These are phyloP conservation scores for Mamestra brassicae DNA, from an alignment of 2,888 invertebrate species.

Conservation along the genomic window DNA sequence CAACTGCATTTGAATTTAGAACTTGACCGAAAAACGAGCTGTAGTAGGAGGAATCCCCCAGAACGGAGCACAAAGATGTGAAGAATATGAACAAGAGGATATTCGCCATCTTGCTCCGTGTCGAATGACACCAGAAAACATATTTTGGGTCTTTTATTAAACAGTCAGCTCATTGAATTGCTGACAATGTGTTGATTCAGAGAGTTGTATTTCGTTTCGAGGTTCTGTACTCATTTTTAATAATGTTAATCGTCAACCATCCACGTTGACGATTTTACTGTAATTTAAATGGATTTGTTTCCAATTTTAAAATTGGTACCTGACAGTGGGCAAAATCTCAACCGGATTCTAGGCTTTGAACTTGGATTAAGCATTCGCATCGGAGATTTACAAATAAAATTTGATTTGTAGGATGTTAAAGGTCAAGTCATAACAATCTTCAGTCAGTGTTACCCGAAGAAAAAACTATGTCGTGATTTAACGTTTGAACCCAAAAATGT, in stretches of 20 bases:
- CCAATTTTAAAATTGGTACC: background rate
- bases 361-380: background rate
- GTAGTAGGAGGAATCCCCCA: constrained; percentile 37
- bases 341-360: background rate
- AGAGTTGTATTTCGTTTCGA: background rate
- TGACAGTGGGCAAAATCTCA: background rate
- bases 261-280: too few relatives aligned
- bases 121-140: constrained; percentile 11
- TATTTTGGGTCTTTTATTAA: constrained; percentile 7
- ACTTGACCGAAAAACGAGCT: constrained; percentile 31
- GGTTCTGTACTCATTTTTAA: constrained; percentile 10
- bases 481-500: background rate
- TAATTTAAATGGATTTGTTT: too few relatives aligned
- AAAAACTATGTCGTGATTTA: background rate
- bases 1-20: constrained; percentile 3
- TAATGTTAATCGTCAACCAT: too few relatives aligned
- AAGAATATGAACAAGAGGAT: constrained; percentile 11
- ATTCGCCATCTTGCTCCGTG: constrained; percentile 30
- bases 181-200: constrained; percentile 1
- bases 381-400: too few relatives aligned
- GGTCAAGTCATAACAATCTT: too few relatives aligned
- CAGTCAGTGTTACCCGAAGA: too few relatives aligned
- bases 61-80: constrained; percentile 13
- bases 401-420: too few relatives aligned
- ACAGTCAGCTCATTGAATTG: background rate